Conservation (phyloP, 2,113 vertebrate species). For the Alaudala cheleensis region DNA sequence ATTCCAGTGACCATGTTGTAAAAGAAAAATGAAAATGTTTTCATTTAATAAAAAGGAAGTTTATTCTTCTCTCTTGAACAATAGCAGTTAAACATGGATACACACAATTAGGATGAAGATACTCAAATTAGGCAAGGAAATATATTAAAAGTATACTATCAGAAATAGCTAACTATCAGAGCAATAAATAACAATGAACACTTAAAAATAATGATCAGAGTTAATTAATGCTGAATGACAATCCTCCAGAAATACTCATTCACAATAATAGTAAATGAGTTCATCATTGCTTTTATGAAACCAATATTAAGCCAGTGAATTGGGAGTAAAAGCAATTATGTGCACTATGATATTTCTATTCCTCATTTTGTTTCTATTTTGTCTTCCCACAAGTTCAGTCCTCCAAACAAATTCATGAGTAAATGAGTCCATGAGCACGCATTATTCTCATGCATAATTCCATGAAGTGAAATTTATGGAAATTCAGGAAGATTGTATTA, state of each 20-base stretch:
- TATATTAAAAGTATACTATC: neutral
- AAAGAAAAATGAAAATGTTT: neutral
- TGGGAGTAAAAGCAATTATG: constrained; percentile 26
- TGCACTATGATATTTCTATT: constrained; percentile 4
- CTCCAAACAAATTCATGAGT: constrained; percentile 1
- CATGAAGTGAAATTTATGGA: neutral
- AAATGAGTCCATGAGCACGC: neutral
- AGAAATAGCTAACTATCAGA: neutral
- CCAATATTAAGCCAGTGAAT: constrained; percentile 8
- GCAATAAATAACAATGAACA: neutral
- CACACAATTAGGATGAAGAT: neutral
- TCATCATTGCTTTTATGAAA: constrained; percentile 48
- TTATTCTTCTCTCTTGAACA: neutral
- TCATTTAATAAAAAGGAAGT: neutral
- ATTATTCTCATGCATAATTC: constrained; percentile 25
- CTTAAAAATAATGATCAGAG: constrained; percentile 22
- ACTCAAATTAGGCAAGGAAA: neutral
- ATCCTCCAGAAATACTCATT: neutral
- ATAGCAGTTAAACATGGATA: neutral
- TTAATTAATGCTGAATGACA: constrained; percentile 32
- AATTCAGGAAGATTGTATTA: constrained; percentile 14
- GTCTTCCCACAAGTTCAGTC: neutral
- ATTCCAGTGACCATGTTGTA: neutral
- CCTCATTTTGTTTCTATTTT: constrained; percentile 36
- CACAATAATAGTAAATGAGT: constrained; percentile 21